Evolutionary conservation across 2,113 vertebrate species (phyloP).

Genomic region (Terrapene triunguis): DNA sequence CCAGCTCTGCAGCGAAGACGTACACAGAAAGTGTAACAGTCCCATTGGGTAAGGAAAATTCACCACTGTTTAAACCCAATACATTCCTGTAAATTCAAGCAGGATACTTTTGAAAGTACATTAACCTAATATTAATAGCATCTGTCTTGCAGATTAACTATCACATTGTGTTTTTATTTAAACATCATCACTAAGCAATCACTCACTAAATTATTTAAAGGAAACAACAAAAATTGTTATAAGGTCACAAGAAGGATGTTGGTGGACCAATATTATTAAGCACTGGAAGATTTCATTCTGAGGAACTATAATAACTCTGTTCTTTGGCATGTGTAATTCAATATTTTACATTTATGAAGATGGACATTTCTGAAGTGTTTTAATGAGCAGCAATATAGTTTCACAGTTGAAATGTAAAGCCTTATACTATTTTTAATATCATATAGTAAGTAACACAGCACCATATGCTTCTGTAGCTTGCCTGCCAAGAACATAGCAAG

Average conservation of each 20-base stretch:
- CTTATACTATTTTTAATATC: slow-evolving; percentile 75
- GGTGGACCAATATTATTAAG: slow-evolving; percentile 50
- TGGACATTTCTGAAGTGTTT: slow-evolving; percentile 76
- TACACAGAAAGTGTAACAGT: slow-evolving; percentile 52
- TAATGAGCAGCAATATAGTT: slow-evolving; percentile 76
- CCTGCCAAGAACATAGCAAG: slow-evolving; percentile 66
- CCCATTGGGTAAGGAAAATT: slow-evolving; percentile 65
- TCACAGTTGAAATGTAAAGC: slow-evolving; percentile 63
- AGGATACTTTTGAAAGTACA: slow-evolving; percentile 67
- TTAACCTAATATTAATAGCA: slow-evolving; percentile 70
- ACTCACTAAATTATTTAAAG: slow-evolving; percentile 70
- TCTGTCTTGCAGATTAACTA: slow-evolving; percentile 72
- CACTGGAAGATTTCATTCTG: slow-evolving; percentile 75
- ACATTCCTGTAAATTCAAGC: slow-evolving; percentile 39
- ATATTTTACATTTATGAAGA: slow-evolving; percentile 70
- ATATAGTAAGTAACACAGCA: slow-evolving; percentile 71
- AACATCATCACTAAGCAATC: slow-evolving; percentile 70
- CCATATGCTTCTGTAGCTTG: slow-evolving; percentile 70
- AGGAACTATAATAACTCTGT: slow-evolving; percentile 66
- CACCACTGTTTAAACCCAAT: slow-evolving; percentile 51
- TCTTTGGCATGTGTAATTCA: slow-evolving; percentile 69
- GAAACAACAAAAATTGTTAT: slow-evolving; percentile 73
- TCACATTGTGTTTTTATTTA: slow-evolving; percentile 76
- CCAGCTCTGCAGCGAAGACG: slow-evolving; percentile 17
- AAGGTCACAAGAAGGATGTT: slow-evolving; percentile 65